Base-by-base conservation (phyloP, 2,113 vertebrate genomes). In the Sylvilagus bachmani region DNA sequence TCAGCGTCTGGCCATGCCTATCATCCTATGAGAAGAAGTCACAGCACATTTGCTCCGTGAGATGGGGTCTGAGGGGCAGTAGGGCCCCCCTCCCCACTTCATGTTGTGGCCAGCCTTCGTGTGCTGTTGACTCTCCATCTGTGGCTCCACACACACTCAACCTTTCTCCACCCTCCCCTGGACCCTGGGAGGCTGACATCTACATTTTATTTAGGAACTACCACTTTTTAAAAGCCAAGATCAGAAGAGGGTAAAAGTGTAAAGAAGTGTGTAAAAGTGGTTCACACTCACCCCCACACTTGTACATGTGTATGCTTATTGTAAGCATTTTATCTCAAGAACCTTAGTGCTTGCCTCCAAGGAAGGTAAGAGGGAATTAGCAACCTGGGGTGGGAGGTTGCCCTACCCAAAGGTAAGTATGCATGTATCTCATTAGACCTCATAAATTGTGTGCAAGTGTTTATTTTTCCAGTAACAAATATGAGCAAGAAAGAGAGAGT, bases 391-490 rank as follows among this genome's bases (percentile, higher is more conserved):
- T 53, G 74, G 78, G 80, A 92, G 53, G 83, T 33, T 85, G 24
- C 73, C 5, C 2, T 64, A 53, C 31, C 19, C 25, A 62, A 25
- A 73, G 25, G 2, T 44, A 44, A 44, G 44, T 84, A 33, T 55
- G 2, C 64, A 8, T 44, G 24, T 51, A 49, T 55, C 24, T 64
- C 91, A 67, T 70, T 69, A 51, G 1, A 73, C 29, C 24, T 92
- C 78, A 62, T 81, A 36, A 51, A 58, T 67, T 82, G 58, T 53
- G 62, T 31, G 62, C 12, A 36, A 77, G 49, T 73, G 55, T 62
- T 86, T 96, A 91, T 91, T 94, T 90, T 90, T 77, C 36, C 49
- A 73, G 80, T 96, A 84, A 29, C 77, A 88, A 90, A 33, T 33
- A 3, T 49, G 44, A 73, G 21, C 64, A 33, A 86, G 61, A 86